phyloP scores from a whole-genome alignment of 2,888 invertebrate genomes.

The Acanthosepion lycidas region DNA sequence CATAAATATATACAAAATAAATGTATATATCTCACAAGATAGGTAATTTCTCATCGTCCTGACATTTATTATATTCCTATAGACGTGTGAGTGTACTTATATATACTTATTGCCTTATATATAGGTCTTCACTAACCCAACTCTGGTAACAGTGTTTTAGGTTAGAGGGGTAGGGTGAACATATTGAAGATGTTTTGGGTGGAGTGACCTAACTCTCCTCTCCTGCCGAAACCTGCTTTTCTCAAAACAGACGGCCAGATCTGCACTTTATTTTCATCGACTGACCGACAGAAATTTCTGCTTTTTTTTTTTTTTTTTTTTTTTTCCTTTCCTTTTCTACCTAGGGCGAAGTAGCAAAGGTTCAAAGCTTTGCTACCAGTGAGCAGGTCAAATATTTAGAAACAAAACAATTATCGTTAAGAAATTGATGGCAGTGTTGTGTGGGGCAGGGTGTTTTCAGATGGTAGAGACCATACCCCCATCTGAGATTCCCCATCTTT shows the following conservation, averaged over 20 bases:
- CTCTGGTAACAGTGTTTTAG: background rate
- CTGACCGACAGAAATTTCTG: background rate
- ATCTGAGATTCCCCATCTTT: background rate
- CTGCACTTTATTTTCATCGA: background rate
- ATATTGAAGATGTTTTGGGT: background rate
- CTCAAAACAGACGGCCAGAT: conserved; percentile 6
- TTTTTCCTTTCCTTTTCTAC: background rate
- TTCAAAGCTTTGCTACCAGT: background rate
- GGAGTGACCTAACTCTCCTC: background rate
- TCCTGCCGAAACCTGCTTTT: background rate
- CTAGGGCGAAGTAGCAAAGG: background rate
- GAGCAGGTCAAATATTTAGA: conserved; percentile 33
- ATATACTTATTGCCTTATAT: background rate
- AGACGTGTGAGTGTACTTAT: background rate
- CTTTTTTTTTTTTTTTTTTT: background rate
- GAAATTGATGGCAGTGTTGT: background rate
- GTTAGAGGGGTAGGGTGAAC: background rate
- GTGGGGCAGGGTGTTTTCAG: background rate
- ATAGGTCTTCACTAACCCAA: background rate
- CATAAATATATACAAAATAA: background rate
- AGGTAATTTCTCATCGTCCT: too few species aligned
- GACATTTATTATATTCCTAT: too few species aligned
- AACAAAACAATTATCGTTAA: conserved; percentile 20
- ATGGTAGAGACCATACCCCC: background rate
- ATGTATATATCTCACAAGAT: too few species aligned